Evolutionary conservation across 2,113 vertebrate genomes (phyloP), one percentile per base, ranked within the genome.

Genomic region (Limanda limanda): DNA sequence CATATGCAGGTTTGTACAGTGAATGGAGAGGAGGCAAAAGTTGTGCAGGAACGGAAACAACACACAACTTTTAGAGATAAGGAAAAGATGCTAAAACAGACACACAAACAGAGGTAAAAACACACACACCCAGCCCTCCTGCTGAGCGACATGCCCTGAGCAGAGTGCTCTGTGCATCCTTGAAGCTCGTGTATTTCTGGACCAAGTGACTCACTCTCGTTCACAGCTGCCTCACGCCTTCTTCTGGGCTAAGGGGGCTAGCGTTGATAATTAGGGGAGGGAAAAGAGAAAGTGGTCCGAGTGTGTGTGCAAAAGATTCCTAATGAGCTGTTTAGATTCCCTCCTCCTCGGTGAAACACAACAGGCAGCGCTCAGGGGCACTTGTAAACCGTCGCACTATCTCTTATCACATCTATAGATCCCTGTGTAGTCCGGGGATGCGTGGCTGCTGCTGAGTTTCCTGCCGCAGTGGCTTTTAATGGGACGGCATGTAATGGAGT

Each of bases 361-460:
- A 67, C 14, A 62, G 58, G 63, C 68, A 17, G 51, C 37, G 20
- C 55, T 82, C 3, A 0, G 61, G 67, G 66, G 51, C 31, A 31
- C 31, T 31, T 77, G 71, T 78, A 86, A 86, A 82, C 52, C 23
- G 54, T 76, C 68, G 79, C 69, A 3, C 58, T 74, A 71, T 89
- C 83, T 79, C 65, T 78, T 55, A 85, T 88, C 87, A 79, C 67
- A 92, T 93, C 85, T 85, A 69, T 66, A 74, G 83, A 86, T 84
- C 68, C 60, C 62, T 0, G 57, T 35, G 79, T 37, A 48, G 79
- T 64, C n/a, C 55, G 9, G 80, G 74, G 69, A 76, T 1, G 75
- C 0, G 48, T 23, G 68, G 40, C 60, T 80, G 80, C 74, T 60
- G 71, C 77, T 23, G 55, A 61, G 68, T 74, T 57, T 85, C 68